Evolutionary conservation across 2,888 invertebrate genomes (phyloP).

Genomic region (Ditylenchus weischeri): DNA sequence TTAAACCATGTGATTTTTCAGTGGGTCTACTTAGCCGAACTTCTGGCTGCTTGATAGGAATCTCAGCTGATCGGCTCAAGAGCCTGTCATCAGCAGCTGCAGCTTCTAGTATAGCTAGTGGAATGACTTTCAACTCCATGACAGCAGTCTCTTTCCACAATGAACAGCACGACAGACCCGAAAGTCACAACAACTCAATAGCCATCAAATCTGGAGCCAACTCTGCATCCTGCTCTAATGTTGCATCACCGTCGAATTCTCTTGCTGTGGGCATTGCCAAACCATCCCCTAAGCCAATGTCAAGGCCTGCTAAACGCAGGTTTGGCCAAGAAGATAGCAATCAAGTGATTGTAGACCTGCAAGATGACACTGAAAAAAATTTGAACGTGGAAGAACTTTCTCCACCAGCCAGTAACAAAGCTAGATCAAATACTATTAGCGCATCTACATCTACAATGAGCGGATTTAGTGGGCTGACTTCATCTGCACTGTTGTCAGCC

Average conservation of each 20-base stretch:
- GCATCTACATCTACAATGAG: neutral
- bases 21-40: constrained; percentile 4
- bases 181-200: no score
- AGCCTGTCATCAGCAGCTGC: neutral
- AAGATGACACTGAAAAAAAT: neutral
- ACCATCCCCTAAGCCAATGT: neutral
- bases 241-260: neutral
- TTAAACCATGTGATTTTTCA: neutral
- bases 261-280: neutral
- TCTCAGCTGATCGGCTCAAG: constrained; percentile 7
- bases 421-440: neutral
- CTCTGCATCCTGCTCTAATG: no score
- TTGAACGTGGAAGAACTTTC: constrained; percentile 6
- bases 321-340: neutral
- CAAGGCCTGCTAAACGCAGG: neutral
- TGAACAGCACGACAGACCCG: no score
- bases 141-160: no score
- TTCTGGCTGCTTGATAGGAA: constrained; percentile 11
- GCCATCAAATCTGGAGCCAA: no score
- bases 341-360: no score
- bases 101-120: neutral
- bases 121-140: neutral
- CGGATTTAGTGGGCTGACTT: neutral
- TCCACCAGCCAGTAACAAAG: constrained; percentile 3
- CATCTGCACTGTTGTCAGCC: neutral